Conservation (phyloP, 2,888 invertebrate genomes). For the Agriopis aurantiaria region DNA sequence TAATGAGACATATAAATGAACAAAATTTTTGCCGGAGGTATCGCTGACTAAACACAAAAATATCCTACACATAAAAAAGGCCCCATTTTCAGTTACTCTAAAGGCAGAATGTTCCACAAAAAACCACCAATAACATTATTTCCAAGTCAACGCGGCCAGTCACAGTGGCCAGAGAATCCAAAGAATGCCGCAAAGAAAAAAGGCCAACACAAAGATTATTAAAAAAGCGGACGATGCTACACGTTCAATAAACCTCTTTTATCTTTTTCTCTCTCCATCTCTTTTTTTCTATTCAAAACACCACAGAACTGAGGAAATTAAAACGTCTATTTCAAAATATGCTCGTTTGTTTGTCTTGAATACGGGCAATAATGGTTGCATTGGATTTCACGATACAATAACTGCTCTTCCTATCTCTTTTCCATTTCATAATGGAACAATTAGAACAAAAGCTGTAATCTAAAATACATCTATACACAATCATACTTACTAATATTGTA, state of each 20-base stretch:
- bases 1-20: too few species aligned
- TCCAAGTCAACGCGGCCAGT: slow-evolving; percentile 45
- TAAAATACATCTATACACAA: too few species aligned
- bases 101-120: slow-evolving; percentile 32
- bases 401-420: neutral
- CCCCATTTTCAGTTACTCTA: neutral
- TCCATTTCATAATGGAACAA: neutral
- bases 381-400: slow-evolving; percentile 17
- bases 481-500: too few species aligned
- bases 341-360: slow-evolving; percentile 40
- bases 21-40: too few species aligned
- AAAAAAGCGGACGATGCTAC: slow-evolving; percentile 48
- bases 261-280: slow-evolving; percentile 11
- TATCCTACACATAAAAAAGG: neutral
- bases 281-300: slow-evolving; percentile 39
- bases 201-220: slow-evolving; percentile 46
- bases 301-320: slow-evolving; percentile 48
- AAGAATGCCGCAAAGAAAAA: slow-evolving; percentile 46
- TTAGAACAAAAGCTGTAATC: neutral
- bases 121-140: slow-evolving; percentile 45
- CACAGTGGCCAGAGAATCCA: slow-evolving; percentile 40
- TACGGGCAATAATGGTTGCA: slow-evolving; percentile 40
- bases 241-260: slow-evolving; percentile 43
- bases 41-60: too few species aligned
- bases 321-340: slow-evolving; percentile 46